Evolutionary conservation across 2,113 vertebrate genomes (phyloP), one percentile per base, ranked within the genome.

Genomic region (Sorex fumeus): DNA sequence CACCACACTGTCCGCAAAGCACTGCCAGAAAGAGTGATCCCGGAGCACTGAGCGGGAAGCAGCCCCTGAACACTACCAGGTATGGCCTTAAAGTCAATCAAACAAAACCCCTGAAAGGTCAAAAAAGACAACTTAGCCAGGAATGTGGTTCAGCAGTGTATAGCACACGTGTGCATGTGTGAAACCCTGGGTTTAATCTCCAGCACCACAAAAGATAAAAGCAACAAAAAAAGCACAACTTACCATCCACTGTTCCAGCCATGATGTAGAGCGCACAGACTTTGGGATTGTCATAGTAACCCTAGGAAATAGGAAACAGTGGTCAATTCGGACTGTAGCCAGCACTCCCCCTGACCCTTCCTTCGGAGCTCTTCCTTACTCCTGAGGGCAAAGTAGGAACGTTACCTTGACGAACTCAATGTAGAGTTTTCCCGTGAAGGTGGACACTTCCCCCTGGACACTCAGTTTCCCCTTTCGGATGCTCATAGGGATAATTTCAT

Each of bases 281-380:
- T 97, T 99, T 99, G 0, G 99, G 99, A 98, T 99, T 99, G 98
- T 99, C 99, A 94, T 99, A 99, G 97, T 99, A 99, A 97, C 99
- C 99, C 99, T 99, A 97, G 27, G 91, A 84, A 96, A 97, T 60
- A 13, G 21, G 87, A 97, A 84, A 87, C 16, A 67, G 30, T 3
- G 2, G 88, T 96, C 74, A 97, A 40, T 18, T 60, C n/a, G 45
- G 8, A 21, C 0, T 19, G 62, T n/a, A 64, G 47, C 77, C 34
- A 53, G 13, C 6, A 43, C 1, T 19, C 32, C 74, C 60, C 86
- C 45, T 0, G 1, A 32, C 25, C 81, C 72, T 15, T n/a, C 70
- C 82, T 30, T 45, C 9, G 23, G 16, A 75, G 79, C 53, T 18
- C 3, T 36, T 36, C 60, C 69, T 87, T 2, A 1, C 74, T 45